A percentile compares a stretch with the other conserved stretches of the same genome.
These are phyloP conservation scores for Lepus townsendii DNA, from an alignment of 2,797 vertebrate species.

Conservation along the genomic window DNA sequence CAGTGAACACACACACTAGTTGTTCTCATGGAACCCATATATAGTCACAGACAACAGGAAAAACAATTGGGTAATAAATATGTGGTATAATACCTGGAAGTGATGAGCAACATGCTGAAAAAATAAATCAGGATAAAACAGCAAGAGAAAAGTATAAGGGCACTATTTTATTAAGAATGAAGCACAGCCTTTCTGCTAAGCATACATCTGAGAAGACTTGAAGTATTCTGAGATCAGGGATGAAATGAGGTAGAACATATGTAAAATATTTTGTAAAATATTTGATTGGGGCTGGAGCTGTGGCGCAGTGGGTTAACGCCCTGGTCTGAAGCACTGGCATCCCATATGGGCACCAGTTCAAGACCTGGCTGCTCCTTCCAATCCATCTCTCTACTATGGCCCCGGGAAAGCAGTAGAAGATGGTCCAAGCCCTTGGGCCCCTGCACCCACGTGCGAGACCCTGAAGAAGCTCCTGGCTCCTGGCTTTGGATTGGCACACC, in stretches of 20 bases:
- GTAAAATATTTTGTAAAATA: constrained; percentile 32
- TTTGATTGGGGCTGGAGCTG: background rate
- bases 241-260: background rate
- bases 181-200: constrained; percentile 13
- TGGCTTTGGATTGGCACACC: too few species aligned
- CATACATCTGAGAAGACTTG: constrained; percentile 5
- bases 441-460: too few species aligned
- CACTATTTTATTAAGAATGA: background rate
- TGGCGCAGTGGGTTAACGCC: too few species aligned
- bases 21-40: background rate
- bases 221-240: background rate
- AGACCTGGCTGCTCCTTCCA: too few species aligned
- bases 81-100: background rate
- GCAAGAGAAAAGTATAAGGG: background rate
- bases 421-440: too few species aligned
- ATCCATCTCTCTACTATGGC: too few species aligned
- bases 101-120: background rate
- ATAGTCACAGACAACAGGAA: constrained; percentile 12
- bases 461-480: too few species aligned
- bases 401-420: too few species aligned
- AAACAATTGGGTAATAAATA: background rate
- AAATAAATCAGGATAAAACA: background rate
- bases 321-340: too few species aligned
- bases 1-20: background rate
- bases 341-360: too few species aligned